These are phyloP conservation scores for Poeciliopsis paucimaculata DNA, from an alignment of 2,797 vertebrate species.

Conservation along the genomic window DNA sequence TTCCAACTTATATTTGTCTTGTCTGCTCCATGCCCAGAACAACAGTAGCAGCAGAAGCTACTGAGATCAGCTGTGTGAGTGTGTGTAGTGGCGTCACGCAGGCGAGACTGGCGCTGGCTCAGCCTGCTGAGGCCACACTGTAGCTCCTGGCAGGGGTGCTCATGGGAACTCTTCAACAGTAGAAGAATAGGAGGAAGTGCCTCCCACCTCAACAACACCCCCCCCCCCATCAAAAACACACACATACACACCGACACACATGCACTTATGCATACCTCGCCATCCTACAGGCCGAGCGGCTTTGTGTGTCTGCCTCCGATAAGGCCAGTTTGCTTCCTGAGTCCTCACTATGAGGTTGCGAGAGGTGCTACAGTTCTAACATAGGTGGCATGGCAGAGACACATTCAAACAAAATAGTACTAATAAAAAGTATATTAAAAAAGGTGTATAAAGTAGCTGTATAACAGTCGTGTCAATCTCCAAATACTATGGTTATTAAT, in stretches of 20 bases:
- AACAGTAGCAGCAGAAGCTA: slow-evolving; percentile 31
- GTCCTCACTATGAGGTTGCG: slow-evolving; percentile 70
- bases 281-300: slow-evolving; percentile 77
- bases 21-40: slow-evolving; percentile 27
- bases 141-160: slow-evolving; percentile 88
- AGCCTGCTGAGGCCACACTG: slow-evolving; percentile 81
- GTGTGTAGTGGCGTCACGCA: slow-evolving; percentile 59
- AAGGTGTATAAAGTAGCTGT: neutral
- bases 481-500: neutral
- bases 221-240: slow-evolving; percentile 33
- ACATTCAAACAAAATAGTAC: slow-evolving; percentile 16
- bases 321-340: slow-evolving; percentile 90
- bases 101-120: slow-evolving; percentile 72
- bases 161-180: slow-evolving; percentile 90
- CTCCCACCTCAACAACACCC: slow-evolving; percentile 79
- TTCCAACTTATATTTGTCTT: slow-evolving; percentile 13
- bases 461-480: neutral
- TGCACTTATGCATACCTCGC: slow-evolving; percentile 77
- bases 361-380: slow-evolving; percentile 66
- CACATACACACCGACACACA: slow-evolving; percentile 49
- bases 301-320: slow-evolving; percentile 88
- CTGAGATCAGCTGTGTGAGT: slow-evolving; percentile 63
- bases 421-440: slow-evolving; percentile 2
- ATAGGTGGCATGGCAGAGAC: slow-evolving; percentile 37
- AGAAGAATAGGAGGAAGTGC: slow-evolving; percentile 98